Evolutionary conservation across 2,113 vertebrate species (phyloP).

Genomic region (Accipiter virgatus): DNA sequence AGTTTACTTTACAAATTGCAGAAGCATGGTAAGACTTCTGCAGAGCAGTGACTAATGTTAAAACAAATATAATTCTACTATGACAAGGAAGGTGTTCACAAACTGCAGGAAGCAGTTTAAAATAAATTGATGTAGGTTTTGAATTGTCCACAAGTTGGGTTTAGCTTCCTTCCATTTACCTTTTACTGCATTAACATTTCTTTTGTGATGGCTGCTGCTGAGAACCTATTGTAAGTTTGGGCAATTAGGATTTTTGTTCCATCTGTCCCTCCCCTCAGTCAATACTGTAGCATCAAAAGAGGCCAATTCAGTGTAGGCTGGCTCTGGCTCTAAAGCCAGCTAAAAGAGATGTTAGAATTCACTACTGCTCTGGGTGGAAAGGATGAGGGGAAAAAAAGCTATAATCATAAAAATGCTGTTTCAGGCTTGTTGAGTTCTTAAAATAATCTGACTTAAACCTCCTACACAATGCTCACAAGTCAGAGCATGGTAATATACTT

Average conservation of each 20-base stretch:
- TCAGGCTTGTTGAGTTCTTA: slow-evolving; percentile 71
- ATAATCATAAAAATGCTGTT: slow-evolving; percentile 68
- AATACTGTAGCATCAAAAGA: slow-evolving; percentile 78
- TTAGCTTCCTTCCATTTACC: slow-evolving; percentile 74
- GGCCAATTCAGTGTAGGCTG: slow-evolving; percentile 62
- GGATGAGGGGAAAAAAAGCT: slow-evolving; percentile 22
- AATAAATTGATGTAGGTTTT: slow-evolving; percentile 60
- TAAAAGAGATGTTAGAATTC: slow-evolving; percentile 70
- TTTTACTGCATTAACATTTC: slow-evolving; percentile 79
- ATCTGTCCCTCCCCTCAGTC: slow-evolving; percentile 72
- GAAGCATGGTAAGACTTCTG: slow-evolving; percentile 33
- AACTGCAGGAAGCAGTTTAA: slow-evolving; percentile 60
- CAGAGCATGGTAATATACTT: slow-evolving; percentile 62
- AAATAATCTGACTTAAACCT: slow-evolving; percentile 76
- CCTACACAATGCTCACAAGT: slow-evolving; percentile 54
- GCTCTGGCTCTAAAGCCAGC: slow-evolving; percentile 66
- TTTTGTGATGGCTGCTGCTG: slow-evolving; percentile 75
- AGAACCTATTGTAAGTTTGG: slow-evolving; percentile 78
- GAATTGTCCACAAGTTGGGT: slow-evolving; percentile 65
- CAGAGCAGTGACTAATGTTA: slow-evolving; percentile 44
- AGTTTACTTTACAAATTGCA: slow-evolving; percentile 48
- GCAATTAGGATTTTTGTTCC: slow-evolving; percentile 79
- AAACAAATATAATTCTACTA: slow-evolving; percentile 53
- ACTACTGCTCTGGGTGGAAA: slow-evolving; percentile 58
- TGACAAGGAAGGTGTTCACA: slow-evolving; percentile 60